Conservation (phyloP, 35 echinoderm and acorn worm species). For the Lytechinus pictus region DNA sequence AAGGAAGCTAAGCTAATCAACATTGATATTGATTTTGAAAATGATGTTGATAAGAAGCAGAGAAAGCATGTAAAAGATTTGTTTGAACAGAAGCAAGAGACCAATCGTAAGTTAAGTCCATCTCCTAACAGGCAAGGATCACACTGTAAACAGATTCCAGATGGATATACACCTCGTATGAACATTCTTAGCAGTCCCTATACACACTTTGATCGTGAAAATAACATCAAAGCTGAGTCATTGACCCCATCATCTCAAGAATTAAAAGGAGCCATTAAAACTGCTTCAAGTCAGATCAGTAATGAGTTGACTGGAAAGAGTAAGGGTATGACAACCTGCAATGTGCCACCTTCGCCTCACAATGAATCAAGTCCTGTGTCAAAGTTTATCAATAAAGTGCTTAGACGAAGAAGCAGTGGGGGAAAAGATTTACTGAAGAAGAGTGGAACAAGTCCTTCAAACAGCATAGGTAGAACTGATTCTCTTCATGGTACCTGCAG, state of each 20-base stretch:
- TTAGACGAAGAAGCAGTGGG: constrained; percentile 31
- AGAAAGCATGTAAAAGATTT: constrained; percentile 64
- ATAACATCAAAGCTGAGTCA: neutral
- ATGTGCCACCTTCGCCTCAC: constrained; percentile 56
- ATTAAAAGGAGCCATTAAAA: constrained; percentile 20
- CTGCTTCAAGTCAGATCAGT: constrained; percentile 52
- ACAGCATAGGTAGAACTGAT: constrained; percentile 5
- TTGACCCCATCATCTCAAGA: constrained; percentile 53
- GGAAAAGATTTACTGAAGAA: neutral
- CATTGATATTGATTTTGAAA: constrained; percentile 21
- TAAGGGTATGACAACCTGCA: constrained; percentile 11
- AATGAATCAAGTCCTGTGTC: constrained; percentile 55
- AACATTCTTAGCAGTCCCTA: constrained; percentile 70
- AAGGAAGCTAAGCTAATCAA: constrained; percentile 46
- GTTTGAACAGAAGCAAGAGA: constrained; percentile 49
- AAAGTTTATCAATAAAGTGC: constrained; percentile 66
- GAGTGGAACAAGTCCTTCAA: neutral
- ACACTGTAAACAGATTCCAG: constrained; percentile 9
- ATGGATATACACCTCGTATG: constrained; percentile 44
- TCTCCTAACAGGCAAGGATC: constrained; percentile 21
- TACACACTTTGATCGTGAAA: constrained; percentile 30
- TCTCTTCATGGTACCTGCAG: neutral
- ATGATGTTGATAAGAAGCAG: neutral
- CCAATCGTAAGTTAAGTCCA: constrained; percentile 34
- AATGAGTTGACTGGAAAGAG: constrained; percentile 65